Conservation (phyloP, 2,888 invertebrate species). For the Tubiluchus corallicola region DNA sequence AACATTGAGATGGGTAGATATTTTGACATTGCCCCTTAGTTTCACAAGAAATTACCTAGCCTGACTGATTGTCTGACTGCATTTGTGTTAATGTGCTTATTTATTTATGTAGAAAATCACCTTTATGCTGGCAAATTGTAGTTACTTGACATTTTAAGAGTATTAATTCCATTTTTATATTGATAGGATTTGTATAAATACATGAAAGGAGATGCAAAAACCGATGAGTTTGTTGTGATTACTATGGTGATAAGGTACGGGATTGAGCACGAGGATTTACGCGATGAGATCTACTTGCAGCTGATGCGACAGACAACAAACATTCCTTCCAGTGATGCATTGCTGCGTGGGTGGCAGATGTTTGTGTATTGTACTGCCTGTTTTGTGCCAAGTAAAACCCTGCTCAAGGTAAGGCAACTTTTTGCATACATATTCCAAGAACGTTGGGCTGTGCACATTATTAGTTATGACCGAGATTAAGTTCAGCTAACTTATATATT, state of each 20-base stretch:
- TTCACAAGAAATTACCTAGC: too few relatives aligned
- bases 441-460: too few relatives aligned
- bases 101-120: too few relatives aligned
- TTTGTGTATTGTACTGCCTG: constrained; percentile 74
- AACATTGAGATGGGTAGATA: too few relatives aligned
- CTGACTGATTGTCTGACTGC: too few relatives aligned
- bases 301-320: constrained; percentile 41
- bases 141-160: too few relatives aligned
- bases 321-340: constrained; percentile 63
- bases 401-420: constrained; percentile 40
- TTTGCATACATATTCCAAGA: too few relatives aligned
- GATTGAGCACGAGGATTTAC: constrained; percentile 68
- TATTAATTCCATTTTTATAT: constrained; percentile 6
- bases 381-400: constrained; percentile 67
- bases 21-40: too few relatives aligned
- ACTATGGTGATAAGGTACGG: constrained; percentile 68
- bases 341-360: constrained; percentile 68
- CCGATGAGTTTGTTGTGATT: constrained; percentile 61
- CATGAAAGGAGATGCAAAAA: constrained; percentile 65
- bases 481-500: too few relatives aligned
- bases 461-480: too few relatives aligned
- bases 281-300: constrained; percentile 62
- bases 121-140: too few relatives aligned
- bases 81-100: too few relatives aligned
- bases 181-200: constrained; percentile 69